Base-by-base conservation (phyloP, 2,113 vertebrate species). In the Holacanthus passer region DNA sequence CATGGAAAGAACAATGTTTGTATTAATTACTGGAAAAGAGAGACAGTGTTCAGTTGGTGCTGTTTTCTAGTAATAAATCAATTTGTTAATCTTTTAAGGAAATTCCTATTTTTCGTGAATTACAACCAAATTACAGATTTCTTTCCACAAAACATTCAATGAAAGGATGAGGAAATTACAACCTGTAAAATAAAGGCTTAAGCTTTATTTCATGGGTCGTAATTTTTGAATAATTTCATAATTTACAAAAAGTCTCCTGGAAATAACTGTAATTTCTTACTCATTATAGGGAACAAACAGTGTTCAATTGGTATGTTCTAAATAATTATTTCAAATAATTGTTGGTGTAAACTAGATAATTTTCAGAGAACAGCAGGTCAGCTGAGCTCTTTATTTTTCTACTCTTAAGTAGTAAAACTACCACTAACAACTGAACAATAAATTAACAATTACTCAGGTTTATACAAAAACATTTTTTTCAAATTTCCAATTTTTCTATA, bases 181-280 rank as follows among this genome's bases (percentile, higher is more conserved):
- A 14, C 31, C 35, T 14, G 27, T n/a, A 14, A 39, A 35, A 32
- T 24, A 24, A 41, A 45, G 0, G 3, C 31, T 41, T 31, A 53
- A 4, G 11, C 10, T 73, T 59, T 20, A 67, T 31, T 67, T 60
- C 16, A 67, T 32, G 45, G 55, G 32, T 55, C 20, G 53, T 22
- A 5, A 24, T n/a, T 4, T 47, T 27, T 66, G 6, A 35, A 72
- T 80, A 47, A 72, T 65, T 12, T 71, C 14, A 43, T 31, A 7
- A 56, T 76, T 43, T 66, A 55, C 20, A 67, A 22, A 48, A 48
- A 29, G n/a, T 19, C 19, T 65, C 73, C 37, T 24, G 20, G 27
- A 24, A 24, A 66, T 27, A 65, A n/a, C 7, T 4, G 0, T 2
- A 0, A 56, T 41, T 6, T 41, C n/a, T 9, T 56, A 3, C 14